Conservation (phyloP, 64 coral and sea anemone genomes). For the Stichodactyla mertensii region DNA sequence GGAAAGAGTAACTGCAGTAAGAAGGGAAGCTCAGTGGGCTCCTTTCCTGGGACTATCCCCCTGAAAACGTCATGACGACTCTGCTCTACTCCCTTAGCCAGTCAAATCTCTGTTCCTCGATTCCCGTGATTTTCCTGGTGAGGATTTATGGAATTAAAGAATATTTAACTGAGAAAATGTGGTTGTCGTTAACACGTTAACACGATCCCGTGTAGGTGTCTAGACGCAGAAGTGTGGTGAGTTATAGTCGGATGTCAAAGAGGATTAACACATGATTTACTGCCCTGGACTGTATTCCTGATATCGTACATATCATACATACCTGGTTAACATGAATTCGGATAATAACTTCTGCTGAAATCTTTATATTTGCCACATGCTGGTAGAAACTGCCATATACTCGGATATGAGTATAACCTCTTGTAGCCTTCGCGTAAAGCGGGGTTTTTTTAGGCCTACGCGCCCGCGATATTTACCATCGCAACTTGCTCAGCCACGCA, state of each 20-base stretch:
- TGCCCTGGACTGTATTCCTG: not conserved
- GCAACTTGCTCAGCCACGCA: not conserved
- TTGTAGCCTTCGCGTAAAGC: too few species aligned
- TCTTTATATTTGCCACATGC: not conserved
- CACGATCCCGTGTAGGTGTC: not conserved
- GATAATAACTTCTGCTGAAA: not conserved
- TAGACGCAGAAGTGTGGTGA: not conserved
- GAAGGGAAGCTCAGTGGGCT: too few species aligned
- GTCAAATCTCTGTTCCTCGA: too few species aligned
- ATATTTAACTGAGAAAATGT: too few species aligned
- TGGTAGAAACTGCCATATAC: not conserved
- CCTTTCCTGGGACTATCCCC: too few species aligned
- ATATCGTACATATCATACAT: conserved; percentile 6
- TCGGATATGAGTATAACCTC: not conserved
- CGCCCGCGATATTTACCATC: not conserved
- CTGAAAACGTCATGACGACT: too few species aligned
- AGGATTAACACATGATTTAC: not conserved
- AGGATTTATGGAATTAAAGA: too few species aligned
- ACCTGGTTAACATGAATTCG: not conserved
- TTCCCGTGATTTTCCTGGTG: too few species aligned
- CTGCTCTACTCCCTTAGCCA: too few species aligned
- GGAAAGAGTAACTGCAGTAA: too few species aligned
- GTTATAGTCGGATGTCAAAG: not conserved
- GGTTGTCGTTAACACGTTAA: too few species aligned
- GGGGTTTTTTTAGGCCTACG: not conserved